These are phyloP conservation scores for Podargus strigoides DNA, from an alignment of 2,797 vertebrate genomes.

Conservation along the genomic window DNA sequence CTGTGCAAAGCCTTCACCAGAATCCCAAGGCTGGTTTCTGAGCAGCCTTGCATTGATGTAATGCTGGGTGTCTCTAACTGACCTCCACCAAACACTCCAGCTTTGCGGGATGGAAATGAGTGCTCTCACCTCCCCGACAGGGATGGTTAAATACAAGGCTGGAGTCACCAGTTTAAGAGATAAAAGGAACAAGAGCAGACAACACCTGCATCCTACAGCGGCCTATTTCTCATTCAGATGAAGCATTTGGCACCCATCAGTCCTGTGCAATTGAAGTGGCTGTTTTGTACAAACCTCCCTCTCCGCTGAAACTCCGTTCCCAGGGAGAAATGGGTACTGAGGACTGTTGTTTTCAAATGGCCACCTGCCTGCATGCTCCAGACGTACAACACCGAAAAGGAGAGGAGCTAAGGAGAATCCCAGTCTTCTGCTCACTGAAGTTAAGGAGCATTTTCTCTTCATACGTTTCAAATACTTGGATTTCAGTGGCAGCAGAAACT, in stretches of 20 bases:
- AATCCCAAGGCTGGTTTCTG: background rate
- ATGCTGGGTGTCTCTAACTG: accelerated
- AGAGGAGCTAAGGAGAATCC: background rate
- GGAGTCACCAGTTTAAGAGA: background rate
- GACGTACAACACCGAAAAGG: background rate
- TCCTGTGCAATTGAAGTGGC: accelerated
- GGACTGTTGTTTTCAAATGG: background rate
- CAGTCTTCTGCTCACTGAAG: accelerated
- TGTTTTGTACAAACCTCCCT: background rate
- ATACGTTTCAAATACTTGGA: background rate
- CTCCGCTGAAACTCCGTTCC: accelerated
- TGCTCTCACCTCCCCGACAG: background rate
- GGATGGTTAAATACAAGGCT: background rate
- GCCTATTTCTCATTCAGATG: background rate
- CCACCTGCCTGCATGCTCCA: background rate
- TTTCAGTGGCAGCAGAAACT: background rate
- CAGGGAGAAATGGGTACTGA: background rate
- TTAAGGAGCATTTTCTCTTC: background rate
- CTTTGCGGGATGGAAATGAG: background rate
- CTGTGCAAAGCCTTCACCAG: background rate
- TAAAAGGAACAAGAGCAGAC: conserved; percentile 36
- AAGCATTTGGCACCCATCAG: background rate
- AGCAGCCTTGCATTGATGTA: background rate
- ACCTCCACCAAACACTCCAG: background rate
- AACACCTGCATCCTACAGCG: conserved; percentile 10